Percentiles rank a stretch among this genome's conserved stretches.
phyloP scores from a whole-genome alignment of 1,140 invertebrate species.

The Cydia fagiglandana region DNA sequence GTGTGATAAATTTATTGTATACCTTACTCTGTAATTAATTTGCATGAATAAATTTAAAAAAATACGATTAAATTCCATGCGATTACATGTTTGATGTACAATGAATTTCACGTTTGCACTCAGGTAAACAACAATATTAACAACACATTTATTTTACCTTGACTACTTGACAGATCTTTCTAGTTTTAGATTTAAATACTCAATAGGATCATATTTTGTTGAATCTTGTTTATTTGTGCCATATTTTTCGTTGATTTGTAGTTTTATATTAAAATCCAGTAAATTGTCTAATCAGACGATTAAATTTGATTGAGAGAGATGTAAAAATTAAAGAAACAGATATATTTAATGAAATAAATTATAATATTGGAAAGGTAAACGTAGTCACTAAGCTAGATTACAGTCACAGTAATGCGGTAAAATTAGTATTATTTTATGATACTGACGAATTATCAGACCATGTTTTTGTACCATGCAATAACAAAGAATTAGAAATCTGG shows the following conservation, averaged over 20 bases:
- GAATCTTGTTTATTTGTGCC: background rate
- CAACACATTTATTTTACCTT: background rate
- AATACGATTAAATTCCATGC: background rate
- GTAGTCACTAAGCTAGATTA: slow-evolving; percentile 2
- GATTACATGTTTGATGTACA: background rate
- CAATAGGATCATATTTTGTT: background rate
- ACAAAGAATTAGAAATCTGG: background rate
- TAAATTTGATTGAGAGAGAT: slow-evolving; percentile 8
- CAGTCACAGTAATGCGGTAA: background rate
- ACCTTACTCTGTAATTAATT: too few relatives aligned
- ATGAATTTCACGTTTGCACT: background rate
- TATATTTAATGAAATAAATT: slow-evolving; percentile 6
- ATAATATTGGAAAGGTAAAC: background rate
- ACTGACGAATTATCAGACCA: background rate
- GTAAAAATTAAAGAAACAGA: slow-evolving; percentile 17
- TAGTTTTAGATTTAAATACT: too few relatives aligned
- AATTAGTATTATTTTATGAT: background rate
- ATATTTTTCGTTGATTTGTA: background rate
- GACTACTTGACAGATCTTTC: background rate
- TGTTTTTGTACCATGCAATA: background rate
- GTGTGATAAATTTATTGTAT: too few relatives aligned
- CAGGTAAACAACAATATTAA: too few relatives aligned
- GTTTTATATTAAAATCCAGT: background rate
- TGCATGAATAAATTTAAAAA: too few relatives aligned
- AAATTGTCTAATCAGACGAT: background rate